Evolutionary conservation across 2,888 invertebrate genomes (phyloP), one percentile per base, ranked within the genome.

Genomic region (Marronus borbonicus): DNA sequence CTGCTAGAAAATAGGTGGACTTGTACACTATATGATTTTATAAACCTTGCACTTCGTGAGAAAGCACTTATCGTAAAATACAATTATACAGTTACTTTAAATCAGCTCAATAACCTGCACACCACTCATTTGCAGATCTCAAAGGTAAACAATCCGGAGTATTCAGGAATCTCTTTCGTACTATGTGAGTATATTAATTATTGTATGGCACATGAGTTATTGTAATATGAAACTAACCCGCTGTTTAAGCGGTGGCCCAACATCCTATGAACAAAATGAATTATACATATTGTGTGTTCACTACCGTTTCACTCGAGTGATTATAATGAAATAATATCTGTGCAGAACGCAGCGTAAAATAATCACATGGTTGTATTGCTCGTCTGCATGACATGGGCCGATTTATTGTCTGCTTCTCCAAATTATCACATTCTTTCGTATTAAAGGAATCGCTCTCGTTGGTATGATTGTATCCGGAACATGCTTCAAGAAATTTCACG

Each of bases 221-320:
- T 74, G 72, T 74, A 74, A 74, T 74, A 49, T 39, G 72, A 74
- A 74, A 74, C 72, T 74, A 74, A 60, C 72, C 72, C 60, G 72
- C 72, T 74, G 60, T 74, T 74, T 74, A 74, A 74, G 44, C 44
- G 72, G 72, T 74, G 72, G 72, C 60, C 60, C 44, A 60, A 24
- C 72, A 60, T 74, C 62, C 20, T 17, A 60, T 60, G 70, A 55
- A 52, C 52, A 55, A 70, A 60, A 74, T 74, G 72, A 74, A 74
- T 74, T 74, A 74, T 60, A 74, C 72, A 44, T 74, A 74, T 74
- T 60, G 60, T 74, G 60, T 60, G 28, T 44, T 74, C 62, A 74
- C 60, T 74, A 74, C 60, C 60, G 72, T 74, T 74, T 60, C 72
- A 74, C 55, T 39, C 60, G 72, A 60, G 72, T 60, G 72, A 60